Conservation (phyloP, 1,140 invertebrate species). For the Muscidifurax raptorellus region DNA sequence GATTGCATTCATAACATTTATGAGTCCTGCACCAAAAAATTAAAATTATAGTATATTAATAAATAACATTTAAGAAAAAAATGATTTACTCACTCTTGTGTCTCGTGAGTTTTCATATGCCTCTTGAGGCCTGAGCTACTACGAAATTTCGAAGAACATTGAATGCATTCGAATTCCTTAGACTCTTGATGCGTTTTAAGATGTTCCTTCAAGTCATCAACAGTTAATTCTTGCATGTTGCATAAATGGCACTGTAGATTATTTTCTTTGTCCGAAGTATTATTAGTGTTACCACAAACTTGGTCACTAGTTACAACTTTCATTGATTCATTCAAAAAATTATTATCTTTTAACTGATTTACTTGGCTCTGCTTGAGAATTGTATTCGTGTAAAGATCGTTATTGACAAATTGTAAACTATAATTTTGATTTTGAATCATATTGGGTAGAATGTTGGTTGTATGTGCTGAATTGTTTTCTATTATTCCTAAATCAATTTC, state of each 20-base stretch:
- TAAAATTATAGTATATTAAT: neutral
- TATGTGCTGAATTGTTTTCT: conserved; percentile 62
- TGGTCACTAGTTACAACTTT: neutral
- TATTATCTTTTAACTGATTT: conserved; percentile 48
- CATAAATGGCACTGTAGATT: conserved; percentile 66
- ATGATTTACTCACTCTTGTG: conserved; percentile 60
- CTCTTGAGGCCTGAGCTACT: conserved; percentile 71
- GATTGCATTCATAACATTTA: conserved; percentile 51
- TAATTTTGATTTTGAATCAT: conserved; percentile 60
- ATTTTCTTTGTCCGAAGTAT: neutral
- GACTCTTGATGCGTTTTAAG: conserved; percentile 75
- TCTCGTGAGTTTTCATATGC: conserved; percentile 72
- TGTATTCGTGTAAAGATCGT: neutral
- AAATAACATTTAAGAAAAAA: neutral
- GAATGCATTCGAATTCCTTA: conserved; percentile 70
- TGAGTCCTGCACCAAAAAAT: conserved; percentile 31
- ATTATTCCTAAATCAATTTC: conserved; percentile 65
- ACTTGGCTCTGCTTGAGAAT: conserved; percentile 44
- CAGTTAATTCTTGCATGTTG: conserved; percentile 59
- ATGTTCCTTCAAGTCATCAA: conserved; percentile 72
- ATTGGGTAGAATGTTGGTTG: conserved; percentile 68
- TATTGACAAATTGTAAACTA: neutral
- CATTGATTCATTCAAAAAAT: conserved; percentile 37
- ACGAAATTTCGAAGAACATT: conserved; percentile 73
- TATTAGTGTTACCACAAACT: neutral